A percentile compares a stretch with the other conserved stretches of the same genome.
Conservation (phyloP, 2,113 vertebrate genomes). For the Neogobius melanostomus region DNA sequence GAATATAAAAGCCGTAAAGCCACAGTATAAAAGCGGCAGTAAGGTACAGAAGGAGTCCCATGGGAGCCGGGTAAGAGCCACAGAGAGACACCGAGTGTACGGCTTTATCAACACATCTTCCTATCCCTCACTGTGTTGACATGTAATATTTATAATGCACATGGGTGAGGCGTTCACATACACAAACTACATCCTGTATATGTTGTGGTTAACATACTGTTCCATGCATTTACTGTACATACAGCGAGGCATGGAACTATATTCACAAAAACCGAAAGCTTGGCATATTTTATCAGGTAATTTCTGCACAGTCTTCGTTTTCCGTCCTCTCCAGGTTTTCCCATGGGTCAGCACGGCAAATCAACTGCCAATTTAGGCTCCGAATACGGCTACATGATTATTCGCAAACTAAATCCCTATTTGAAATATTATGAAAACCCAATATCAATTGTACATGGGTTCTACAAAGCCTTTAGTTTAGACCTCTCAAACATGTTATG, state of each 20-base stretch:
- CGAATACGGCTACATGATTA: no score
- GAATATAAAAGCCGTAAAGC: constrained; percentile 37
- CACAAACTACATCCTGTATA: not conserved
- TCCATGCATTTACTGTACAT: constrained; percentile 2
- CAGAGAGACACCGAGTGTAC: constrained; percentile 1
- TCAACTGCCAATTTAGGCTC: not conserved
- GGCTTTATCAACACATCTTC: constrained; percentile 25
- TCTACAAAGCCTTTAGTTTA: no score
- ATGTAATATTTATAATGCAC: constrained; percentile 42
- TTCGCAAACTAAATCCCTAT: no score
- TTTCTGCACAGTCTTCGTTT: not conserved
- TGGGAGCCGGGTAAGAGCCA: constrained; percentile 27
- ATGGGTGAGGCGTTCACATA: not conserved
- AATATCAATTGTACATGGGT: no score
- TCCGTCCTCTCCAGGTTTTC: not conserved
- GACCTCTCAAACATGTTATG: no score
- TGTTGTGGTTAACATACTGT: constrained; percentile 1
- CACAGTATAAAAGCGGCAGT: constrained; percentile 6
- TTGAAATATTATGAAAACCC: no score
- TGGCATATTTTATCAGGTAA: not conserved
- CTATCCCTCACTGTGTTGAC: constrained; percentile 30
- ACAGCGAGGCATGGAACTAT: not conserved
- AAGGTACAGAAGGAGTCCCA: constrained; percentile 18
- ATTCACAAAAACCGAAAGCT: not conserved
- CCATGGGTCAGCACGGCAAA: not conserved